These are phyloP conservation scores for Micrasema longulum DNA, from an alignment of 1,140 invertebrate genomes.

Conservation along the genomic window DNA sequence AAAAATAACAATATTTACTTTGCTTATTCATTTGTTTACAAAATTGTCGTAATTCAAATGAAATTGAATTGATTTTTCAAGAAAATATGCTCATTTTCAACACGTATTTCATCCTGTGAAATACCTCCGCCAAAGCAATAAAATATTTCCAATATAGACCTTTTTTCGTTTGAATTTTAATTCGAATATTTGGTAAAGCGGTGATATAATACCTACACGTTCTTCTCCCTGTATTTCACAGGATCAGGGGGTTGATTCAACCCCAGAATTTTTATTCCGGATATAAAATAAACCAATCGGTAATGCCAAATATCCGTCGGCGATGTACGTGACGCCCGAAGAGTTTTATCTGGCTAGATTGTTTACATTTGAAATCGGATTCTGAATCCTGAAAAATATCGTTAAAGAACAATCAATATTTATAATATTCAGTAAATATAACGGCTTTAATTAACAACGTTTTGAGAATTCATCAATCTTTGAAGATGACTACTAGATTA, in stretches of 20 bases:
- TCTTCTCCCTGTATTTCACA: slow-evolving; percentile 3
- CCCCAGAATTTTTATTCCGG: slow-evolving; percentile 42
- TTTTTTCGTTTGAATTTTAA: slow-evolving; percentile 34
- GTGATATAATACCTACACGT: background rate
- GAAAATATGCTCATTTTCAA: no score
- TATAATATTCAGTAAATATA: background rate
- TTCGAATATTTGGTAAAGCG: slow-evolving; percentile 25
- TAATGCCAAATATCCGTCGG: slow-evolving; percentile 50
- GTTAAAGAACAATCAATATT: background rate
- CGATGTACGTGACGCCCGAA: slow-evolving; percentile 31
- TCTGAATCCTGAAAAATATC: background rate
- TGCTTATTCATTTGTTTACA: no score
- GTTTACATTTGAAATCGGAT: slow-evolving; percentile 39
- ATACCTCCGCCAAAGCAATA: slow-evolving; percentile 15
- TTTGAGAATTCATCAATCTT: background rate
- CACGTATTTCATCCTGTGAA: no score
- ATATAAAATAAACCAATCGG: slow-evolving; percentile 51
- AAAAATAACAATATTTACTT: no score
- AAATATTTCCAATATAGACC: slow-evolving; percentile 10
- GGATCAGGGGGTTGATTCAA: background rate
- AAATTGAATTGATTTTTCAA: no score
- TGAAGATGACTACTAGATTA: background rate
- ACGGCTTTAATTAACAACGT: background rate
- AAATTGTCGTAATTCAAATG: no score
- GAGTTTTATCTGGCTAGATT: slow-evolving; percentile 15